phyloP scores from a whole-genome alignment of 1,140 invertebrate species.

The Pemphigus obesinymphae region DNA sequence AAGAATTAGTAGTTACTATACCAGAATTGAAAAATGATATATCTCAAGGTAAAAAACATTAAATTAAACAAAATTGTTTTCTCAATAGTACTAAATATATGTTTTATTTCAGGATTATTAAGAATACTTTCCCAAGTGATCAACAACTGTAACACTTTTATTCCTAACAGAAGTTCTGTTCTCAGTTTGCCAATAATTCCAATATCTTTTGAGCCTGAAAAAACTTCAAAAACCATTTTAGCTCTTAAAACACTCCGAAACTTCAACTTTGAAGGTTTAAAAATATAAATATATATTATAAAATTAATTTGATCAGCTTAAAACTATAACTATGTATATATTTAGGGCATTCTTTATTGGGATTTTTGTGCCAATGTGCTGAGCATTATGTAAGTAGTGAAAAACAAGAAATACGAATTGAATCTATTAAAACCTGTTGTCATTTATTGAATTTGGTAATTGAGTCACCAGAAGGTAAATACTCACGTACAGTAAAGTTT shows the following conservation, averaged over 20 bases:
- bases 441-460: conserved; percentile 78
- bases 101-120: conserved; percentile 58
- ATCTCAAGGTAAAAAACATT: conserved; percentile 78
- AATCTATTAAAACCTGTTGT: conserved; percentile 91
- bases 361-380: conserved; percentile 87
- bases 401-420: conserved; percentile 83
- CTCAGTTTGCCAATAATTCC: conserved; percentile 22
- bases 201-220: conserved; percentile 53
- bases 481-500: conserved; percentile 73
- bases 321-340: background rate
- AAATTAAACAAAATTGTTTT: conserved; percentile 70
- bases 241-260: conserved; percentile 89
- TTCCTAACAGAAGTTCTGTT: conserved; percentile 12
- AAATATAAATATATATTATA: background rate
- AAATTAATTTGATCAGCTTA: no score
- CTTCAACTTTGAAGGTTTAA: conserved; percentile 91
- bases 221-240: conserved; percentile 79
- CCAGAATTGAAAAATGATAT: conserved; percentile 84
- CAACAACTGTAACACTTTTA: conserved; percentile 63
- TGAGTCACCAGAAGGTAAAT: conserved; percentile 52
- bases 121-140: conserved; percentile 66
- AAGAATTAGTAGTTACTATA: conserved; percentile 83
- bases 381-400: conserved; percentile 90
- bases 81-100: background rate
- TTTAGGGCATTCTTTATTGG: conserved; percentile 78